phyloP scores from a whole-genome alignment of 1,140 invertebrate species.

The Drosophila eugracilis region DNA sequence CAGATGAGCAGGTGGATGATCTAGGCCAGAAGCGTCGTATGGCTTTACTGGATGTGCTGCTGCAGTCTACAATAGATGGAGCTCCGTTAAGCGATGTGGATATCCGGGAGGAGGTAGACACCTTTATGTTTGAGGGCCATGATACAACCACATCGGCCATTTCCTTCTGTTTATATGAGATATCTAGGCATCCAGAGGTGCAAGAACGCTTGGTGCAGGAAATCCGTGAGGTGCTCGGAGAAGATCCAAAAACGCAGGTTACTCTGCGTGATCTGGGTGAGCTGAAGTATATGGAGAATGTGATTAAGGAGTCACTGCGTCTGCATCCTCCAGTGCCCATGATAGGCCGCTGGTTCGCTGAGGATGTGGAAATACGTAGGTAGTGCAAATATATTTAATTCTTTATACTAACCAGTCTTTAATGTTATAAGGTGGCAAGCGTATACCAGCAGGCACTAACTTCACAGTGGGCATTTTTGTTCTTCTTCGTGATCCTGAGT shows the following conservation, averaged over 20 bases:
- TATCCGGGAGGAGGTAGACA: slow-evolving; percentile 90
- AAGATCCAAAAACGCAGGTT: slow-evolving; percentile 24
- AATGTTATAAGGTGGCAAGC: slow-evolving; percentile 72
- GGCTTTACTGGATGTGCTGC: slow-evolving; percentile 91
- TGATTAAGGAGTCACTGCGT: slow-evolving; percentile 88
- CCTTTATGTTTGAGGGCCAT: slow-evolving; percentile 92
- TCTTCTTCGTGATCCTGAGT: slow-evolving; percentile 86
- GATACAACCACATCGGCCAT: slow-evolving; percentile 89
- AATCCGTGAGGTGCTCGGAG: slow-evolving; percentile 86
- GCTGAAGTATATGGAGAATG: slow-evolving; percentile 85
- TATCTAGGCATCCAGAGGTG: slow-evolving; percentile 86
- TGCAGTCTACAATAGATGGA: slow-evolving; percentile 87
- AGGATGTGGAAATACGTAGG: slow-evolving; percentile 85
- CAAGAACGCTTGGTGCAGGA: slow-evolving; percentile 88
- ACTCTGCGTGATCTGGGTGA: slow-evolving; percentile 44
- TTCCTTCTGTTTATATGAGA: slow-evolving; percentile 86
- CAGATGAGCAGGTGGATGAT: slow-evolving; percentile 29
- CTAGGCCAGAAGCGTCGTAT: slow-evolving; percentile 86
- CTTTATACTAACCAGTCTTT: no score
- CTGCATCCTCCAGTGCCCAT: slow-evolving; percentile 89
- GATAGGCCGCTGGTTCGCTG: slow-evolving; percentile 86
- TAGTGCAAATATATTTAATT: background rate
- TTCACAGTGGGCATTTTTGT: slow-evolving; percentile 83
- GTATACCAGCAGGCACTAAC: slow-evolving; percentile 84
- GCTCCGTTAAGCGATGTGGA: slow-evolving; percentile 87